Conservation (phyloP, 2,797 vertebrate genomes). For the Arrhamphus sclerolepis region DNA sequence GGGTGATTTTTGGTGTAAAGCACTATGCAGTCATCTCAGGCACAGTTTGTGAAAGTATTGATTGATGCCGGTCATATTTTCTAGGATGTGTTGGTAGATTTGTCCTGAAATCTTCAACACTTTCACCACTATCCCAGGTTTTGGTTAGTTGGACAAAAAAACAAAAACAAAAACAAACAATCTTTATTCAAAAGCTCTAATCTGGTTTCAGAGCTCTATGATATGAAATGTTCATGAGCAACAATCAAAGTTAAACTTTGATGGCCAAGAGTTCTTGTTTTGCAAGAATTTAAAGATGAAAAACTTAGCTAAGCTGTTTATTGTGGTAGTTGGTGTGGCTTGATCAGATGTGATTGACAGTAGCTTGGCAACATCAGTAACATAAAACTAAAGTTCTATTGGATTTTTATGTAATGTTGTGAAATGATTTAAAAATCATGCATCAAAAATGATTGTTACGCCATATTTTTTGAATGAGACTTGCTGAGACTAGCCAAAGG, state of each 20-base stretch:
- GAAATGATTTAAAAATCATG: not conserved
- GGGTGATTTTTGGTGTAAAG: not conserved
- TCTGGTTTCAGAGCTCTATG: not conserved
- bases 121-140: not conserved
- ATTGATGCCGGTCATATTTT: too few species aligned
- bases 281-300: constrained; percentile 1
- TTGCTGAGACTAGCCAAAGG: too few species aligned
- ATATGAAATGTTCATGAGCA: constrained; percentile 6
- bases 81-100: constrained; percentile 15
- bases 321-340: not conserved
- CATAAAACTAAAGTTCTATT: not conserved
- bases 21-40: too few species aligned
- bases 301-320: not conserved
- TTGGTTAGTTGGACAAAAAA: constrained; percentile 8
- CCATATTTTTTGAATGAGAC: not conserved
- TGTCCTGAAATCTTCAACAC: constrained; percentile 21
- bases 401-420: not conserved
- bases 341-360: not conserved
- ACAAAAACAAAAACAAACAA: not conserved
- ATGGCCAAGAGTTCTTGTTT: not conserved
- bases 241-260: not conserved
- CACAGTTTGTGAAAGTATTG: too few species aligned
- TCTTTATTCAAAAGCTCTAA: not conserved
- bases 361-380: not conserved
- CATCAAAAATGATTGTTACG: not conserved